Evolutionary conservation across 1,140 invertebrate genomes (phyloP).

Genomic region (Chelonus insularis): DNA sequence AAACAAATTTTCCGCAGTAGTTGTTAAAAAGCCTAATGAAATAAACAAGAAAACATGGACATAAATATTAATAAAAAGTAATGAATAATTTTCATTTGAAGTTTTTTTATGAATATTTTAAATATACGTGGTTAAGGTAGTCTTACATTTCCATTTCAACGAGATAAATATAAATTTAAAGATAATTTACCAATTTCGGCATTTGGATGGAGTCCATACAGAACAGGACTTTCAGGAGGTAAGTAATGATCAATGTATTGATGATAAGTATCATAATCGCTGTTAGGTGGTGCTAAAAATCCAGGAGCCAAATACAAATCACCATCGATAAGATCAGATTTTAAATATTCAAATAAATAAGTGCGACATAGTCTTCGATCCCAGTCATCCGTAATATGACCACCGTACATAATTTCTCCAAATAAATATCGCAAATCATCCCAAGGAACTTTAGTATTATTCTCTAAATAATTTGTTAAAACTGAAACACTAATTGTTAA

Average conservation of each 20-base stretch:
- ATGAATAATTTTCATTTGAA: no score
- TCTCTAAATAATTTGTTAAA: constrained; percentile 90
- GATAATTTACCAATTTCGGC: constrained; percentile 93
- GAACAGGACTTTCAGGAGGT: constrained; percentile 83
- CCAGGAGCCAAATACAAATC: constrained; percentile 81
- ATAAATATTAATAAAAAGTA: no score
- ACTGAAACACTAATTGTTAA: constrained; percentile 91
- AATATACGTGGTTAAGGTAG: no score
- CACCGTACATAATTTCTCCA: constrained; percentile 97
- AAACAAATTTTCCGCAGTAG: constrained; percentile 83
- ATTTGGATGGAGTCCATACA: constrained; percentile 93
- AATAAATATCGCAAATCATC: constrained; percentile 92
- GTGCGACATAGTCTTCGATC: constrained; percentile 84
- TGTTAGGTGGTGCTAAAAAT: constrained; percentile 82
- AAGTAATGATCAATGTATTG: constrained; percentile 86
- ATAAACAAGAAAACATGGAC: no score
- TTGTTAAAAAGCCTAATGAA: constrained; percentile 81
- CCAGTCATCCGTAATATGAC: constrained; percentile 96
- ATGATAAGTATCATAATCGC: constrained; percentile 86
- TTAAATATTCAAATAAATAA: constrained; percentile 87
- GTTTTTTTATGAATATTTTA: no score
- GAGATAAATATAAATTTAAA: no score
- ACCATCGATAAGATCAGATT: constrained; percentile 82
- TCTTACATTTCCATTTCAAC: no score
- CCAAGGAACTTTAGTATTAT: constrained; percentile 85